A percentile compares a stretch with the other conserved stretches of the same genome.
Evolutionary conservation across 2,113 vertebrate species (phyloP).

Genomic region (Eulemur macaco): DNA sequence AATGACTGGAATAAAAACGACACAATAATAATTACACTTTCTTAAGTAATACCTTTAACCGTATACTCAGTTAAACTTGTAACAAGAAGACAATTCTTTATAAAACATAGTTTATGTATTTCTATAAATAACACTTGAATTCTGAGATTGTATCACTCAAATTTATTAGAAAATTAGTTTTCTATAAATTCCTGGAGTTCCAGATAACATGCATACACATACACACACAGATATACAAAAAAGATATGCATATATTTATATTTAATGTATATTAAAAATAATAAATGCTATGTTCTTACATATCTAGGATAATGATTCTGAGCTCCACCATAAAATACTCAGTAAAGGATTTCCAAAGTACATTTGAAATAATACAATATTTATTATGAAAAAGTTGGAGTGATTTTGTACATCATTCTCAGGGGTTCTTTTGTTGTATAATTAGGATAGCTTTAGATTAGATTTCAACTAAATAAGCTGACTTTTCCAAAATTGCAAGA

Average conservation of each 20-base stretch:
- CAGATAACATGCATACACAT: neutral
- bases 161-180: neutral
- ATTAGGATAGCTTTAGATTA: slow-evolving; percentile 74
- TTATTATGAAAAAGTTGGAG: slow-evolving; percentile 71
- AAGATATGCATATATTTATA: neutral
- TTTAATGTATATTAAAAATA: neutral
- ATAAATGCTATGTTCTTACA: neutral
- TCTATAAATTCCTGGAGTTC: neutral
- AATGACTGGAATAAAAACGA: neutral
- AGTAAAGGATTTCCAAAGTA: slow-evolving; percentile 67
- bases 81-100: neutral
- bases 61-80: neutral
- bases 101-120: neutral
- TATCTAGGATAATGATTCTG: slow-evolving; percentile 58
- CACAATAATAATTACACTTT: neutral
- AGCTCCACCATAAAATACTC: slow-evolving; percentile 72
- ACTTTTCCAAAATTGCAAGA: slow-evolving; percentile 27
- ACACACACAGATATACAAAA: neutral
- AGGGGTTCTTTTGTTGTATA: slow-evolving; percentile 59
- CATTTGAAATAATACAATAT: slow-evolving; percentile 75
- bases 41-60: neutral
- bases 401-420: slow-evolving; percentile 60
- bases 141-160: neutral
- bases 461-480: slow-evolving; percentile 68
- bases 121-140: neutral